Evolutionary conservation across 2,888 invertebrate species (phyloP), one percentile per base, ranked within the genome.

Genomic region (Cloeon dipterum): DNA sequence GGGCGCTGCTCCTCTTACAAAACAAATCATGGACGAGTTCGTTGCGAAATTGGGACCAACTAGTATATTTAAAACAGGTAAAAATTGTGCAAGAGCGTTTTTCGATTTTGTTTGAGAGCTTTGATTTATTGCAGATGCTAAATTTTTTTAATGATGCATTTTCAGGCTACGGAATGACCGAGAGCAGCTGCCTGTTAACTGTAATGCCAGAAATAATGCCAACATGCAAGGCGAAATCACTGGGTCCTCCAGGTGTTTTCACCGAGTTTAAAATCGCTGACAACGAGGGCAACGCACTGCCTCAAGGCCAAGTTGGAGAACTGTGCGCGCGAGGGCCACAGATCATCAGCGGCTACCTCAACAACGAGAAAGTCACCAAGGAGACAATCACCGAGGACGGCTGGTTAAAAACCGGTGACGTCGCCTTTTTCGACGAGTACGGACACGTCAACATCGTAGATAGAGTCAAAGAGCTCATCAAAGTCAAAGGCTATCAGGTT

Each of bases 401-500:
- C 10, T 85, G 81, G 81, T 58, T 83, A n/a, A 74, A 74, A 49
- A 75, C 75, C 0, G 76, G 81, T 3, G 81, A 83, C 52, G 70
- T 82, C n/a, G 78, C 69, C 0, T 74, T 74, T 49, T 75, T 72
- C 48, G 78, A 81, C 47, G 71, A 75, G 5, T 73, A 78, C 33
- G 64, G 66, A 32, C 73, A 70, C 54, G 76, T 77, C 54, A 78
- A 65, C 52, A 68, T 82, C 43, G 72, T 79, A 7, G 81, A 79
- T 52, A 61, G 82, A 44, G 71, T 72, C 39, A 81, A 81, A 52
- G 79, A 81, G 52, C 66, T 82, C 39, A 82, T 83, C 50, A 83
- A 83, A 61, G 78, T 78, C 41, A 79, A 82, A 57, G 81, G 79
- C 43, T 74, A 77, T 51, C 79, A 82, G 68, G 81, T 81, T 58